Conservation (phyloP, 53 echinoderm and acorn worm species). For the Mesocentrotus franciscanus region DNA sequence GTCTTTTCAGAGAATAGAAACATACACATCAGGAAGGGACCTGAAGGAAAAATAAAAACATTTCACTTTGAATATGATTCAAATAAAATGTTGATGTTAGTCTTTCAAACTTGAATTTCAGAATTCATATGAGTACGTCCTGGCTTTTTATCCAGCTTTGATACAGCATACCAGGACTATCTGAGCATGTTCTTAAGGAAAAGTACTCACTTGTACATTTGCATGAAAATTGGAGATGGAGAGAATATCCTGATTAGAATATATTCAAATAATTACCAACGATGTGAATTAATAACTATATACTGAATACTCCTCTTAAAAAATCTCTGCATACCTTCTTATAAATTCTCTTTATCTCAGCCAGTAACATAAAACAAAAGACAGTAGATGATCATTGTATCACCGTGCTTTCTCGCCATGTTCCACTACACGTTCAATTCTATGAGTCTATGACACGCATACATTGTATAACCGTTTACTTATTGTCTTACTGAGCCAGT, state of each 20-base stretch:
- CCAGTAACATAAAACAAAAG: not conserved
- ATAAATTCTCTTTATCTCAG: not conserved
- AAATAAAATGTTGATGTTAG: not conserved
- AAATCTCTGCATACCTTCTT: not conserved
- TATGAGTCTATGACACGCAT: not conserved
- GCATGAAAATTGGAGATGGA: not conserved
- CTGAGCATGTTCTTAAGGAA: not conserved
- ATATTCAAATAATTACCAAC: not conserved
- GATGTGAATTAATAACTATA: not conserved
- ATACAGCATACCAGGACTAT: not conserved
- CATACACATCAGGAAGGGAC: not conserved
- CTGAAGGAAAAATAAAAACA: not conserved
- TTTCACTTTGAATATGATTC: not conserved
- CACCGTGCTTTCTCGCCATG: not conserved
- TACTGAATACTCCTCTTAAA: not conserved
- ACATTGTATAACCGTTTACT: not conserved
- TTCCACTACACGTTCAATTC: not conserved
- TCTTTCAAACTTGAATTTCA: not conserved
- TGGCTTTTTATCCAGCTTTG: not conserved
- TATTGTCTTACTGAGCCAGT: constrained; percentile 43
- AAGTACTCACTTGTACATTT: not conserved
- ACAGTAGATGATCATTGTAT: constrained; percentile 3
- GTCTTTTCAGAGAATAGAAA: not conserved
- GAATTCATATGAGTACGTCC: not conserved
- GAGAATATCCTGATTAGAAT: not conserved